Base-by-base conservation (phyloP, 2,888 invertebrate genomes). In the Orchesellides sinensis region DNA sequence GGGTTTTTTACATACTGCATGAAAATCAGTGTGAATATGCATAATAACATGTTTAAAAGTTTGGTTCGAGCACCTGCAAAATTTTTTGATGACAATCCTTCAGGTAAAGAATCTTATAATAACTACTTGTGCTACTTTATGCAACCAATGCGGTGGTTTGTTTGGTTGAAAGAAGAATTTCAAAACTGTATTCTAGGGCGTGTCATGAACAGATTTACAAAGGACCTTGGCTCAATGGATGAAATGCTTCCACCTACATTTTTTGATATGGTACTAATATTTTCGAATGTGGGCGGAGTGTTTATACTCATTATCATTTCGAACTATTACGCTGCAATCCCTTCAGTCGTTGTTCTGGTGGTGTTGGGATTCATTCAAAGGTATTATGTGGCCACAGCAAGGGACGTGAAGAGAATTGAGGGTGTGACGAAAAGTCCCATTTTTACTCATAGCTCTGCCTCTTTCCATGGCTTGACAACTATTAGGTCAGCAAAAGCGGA, bases 401-500 rank as follows among this genome's bases (percentile, higher is more conserved):
- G 96, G 86, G 94, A 94, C 90, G 92, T 97, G 84, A 97, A 92
- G 87, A 87, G 91, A 82, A 88, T 92, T 8, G 92, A 92, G 85
- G 90, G 91, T 56, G 90, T 90, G n/a, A 96, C 95, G 84, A 94
- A 97, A 83, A 97, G 97, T 88, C 98, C 98, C 0, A 96, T 99
- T 17, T 98, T 97, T 91, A 95, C 96, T 0, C 97, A 98, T 89
- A 91, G 98, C 88, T 96, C 94, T 89, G 95, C 97, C 25, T 94
- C 96, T 0, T 91, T 98, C 10, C 95, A 96, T 89, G 98, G 74
- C 0, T 91, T 98, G 84, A 93, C 96, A 0, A 97, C 98, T 0
- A 97, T 99, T 65, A 92, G 98, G 69, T 96, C 98, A 0, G 98
- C 96, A 89, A 93, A 93, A 2, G 96, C 96, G 0, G 95, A 96